Base-by-base conservation (phyloP, 2,888 invertebrate species). In the Scaptomyza polygonia region DNA sequence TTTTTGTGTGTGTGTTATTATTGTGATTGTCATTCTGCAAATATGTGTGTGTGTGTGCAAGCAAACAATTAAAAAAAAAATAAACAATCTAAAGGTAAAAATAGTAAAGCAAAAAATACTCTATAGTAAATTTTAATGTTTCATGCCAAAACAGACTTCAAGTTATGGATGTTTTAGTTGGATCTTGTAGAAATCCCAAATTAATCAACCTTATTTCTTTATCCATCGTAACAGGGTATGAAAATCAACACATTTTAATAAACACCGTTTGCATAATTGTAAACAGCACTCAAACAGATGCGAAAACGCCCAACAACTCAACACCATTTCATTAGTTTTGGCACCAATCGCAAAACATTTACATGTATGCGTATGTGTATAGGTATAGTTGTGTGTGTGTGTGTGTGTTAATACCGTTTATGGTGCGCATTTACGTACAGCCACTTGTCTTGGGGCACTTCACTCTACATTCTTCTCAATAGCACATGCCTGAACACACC, bases 381-480 rank as follows among this genome's bases (percentile, higher is more conserved):
- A 8, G 7, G 8, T 8, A 9, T 29, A 8, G 6, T n/a, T 49
- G 16, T 36, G 27, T 16, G n/a, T 55, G 45, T 57, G 53, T 54
- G 7, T 36, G 27, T 34, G 54, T 49, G 48, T 29, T 32, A 32
- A 62, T 48, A 48, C 76, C 76, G 67, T 68, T 85, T 75, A 66
- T 77, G 64, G 68, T 32, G 53, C 21, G 67, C 49, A 69, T 82
- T 82, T 72, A 85, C 62, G 76, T 58, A 45, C 44, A 45, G 49
- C 48, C 59, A 67, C 67, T 66, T 66, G 57, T 63, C 58, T 59
- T 70, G 53, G 58, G 39, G 57, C 65, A 61, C 63, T 52, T 30
- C 39, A 42, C 44, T n/a, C 47, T 11, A 51, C 45, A n/a, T 11
- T 14, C 11, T 25, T 21, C 48, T 32, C 21, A 18, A 30, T 27